These are phyloP conservation scores for Pherbina coryleti DNA, from an alignment of 2,888 invertebrate species.

Conservation along the genomic window DNA sequence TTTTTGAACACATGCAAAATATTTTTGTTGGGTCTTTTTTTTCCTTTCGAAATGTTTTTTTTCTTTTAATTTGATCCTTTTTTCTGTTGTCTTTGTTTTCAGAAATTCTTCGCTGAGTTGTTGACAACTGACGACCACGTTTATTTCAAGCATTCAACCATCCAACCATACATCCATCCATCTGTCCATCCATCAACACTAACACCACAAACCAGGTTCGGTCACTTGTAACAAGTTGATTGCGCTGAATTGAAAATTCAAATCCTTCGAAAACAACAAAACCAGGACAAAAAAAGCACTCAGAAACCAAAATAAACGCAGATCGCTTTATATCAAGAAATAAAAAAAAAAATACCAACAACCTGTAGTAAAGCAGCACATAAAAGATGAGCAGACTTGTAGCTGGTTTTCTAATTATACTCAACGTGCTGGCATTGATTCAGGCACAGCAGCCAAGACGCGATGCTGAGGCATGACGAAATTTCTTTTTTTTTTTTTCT, in stretches of 20 bases:
- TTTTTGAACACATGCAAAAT: background rate
- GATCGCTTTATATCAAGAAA: background rate
- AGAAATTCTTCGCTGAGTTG: constrained; percentile 7
- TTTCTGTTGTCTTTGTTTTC: background rate
- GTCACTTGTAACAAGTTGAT: constrained; percentile 29
- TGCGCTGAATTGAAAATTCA: constrained; percentile 16
- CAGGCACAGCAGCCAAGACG: constrained; percentile 64
- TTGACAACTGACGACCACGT: background rate
- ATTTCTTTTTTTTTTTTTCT: background rate
- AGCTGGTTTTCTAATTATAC: background rate
- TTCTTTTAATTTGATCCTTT: background rate
- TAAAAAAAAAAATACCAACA: background rate
- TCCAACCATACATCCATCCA: background rate
- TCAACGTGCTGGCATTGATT: constrained; percentile 34
- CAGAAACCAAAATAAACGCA: background rate
- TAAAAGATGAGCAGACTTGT: background rate
- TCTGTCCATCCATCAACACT: background rate
- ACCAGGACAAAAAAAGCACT: background rate
- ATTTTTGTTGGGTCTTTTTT: background rate
- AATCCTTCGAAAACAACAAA: background rate
- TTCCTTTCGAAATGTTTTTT: background rate
- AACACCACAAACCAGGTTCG: background rate
- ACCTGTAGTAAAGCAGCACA: background rate
- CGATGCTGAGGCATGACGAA: constrained; percentile 60
- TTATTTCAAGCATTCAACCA: constrained; percentile 5